phyloP scores from a whole-genome alignment of 1,140 invertebrate species.

The Pteromalus puparum region DNA sequence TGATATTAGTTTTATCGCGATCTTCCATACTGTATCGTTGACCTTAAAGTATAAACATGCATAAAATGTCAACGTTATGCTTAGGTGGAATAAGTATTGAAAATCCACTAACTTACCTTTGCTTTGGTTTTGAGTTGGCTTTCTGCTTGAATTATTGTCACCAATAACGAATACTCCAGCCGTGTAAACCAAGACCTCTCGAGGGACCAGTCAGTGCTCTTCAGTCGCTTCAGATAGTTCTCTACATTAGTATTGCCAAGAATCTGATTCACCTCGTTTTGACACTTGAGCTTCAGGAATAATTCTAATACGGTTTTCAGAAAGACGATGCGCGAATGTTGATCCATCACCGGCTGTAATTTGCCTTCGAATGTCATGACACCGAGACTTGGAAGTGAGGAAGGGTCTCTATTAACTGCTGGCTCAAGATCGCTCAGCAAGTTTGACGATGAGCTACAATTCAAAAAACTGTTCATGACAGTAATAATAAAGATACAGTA shows the following conservation, averaged over 20 bases:
- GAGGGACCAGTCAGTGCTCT: slow-evolving; percentile 63
- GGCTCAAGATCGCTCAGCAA: slow-evolving; percentile 60
- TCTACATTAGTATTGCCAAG: slow-evolving; percentile 57
- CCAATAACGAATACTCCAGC: slow-evolving; percentile 64
- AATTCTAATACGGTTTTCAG: slow-evolving; percentile 58
- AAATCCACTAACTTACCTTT: slow-evolving; percentile 9
- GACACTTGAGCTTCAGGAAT: slow-evolving; percentile 52
- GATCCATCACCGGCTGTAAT: slow-evolving; percentile 64
- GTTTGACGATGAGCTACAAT: slow-evolving; percentile 66
- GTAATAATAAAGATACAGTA: not conserved
- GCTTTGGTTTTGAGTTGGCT: slow-evolving; percentile 31
- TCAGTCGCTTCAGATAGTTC: slow-evolving; percentile 64
- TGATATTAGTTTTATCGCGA: slow-evolving; percentile 68
- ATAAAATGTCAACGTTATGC: not conserved
- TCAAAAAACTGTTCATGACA: not conserved
- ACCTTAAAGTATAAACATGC: slow-evolving; percentile 35
- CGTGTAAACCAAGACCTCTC: slow-evolving; percentile 70
- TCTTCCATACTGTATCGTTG: slow-evolving; percentile 63
- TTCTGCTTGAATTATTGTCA: slow-evolving; percentile 58
- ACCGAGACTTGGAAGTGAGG: slow-evolving; percentile 65
- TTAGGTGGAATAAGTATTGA: not conserved
- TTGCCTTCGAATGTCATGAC: slow-evolving; percentile 65
- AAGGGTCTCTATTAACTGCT: slow-evolving; percentile 62
- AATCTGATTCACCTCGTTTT: slow-evolving; percentile 56
- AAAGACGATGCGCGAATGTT: slow-evolving; percentile 64